These are phyloP conservation scores for Actinemys pallida DNA, from an alignment of 2,113 vertebrate species.

Conservation along the genomic window DNA sequence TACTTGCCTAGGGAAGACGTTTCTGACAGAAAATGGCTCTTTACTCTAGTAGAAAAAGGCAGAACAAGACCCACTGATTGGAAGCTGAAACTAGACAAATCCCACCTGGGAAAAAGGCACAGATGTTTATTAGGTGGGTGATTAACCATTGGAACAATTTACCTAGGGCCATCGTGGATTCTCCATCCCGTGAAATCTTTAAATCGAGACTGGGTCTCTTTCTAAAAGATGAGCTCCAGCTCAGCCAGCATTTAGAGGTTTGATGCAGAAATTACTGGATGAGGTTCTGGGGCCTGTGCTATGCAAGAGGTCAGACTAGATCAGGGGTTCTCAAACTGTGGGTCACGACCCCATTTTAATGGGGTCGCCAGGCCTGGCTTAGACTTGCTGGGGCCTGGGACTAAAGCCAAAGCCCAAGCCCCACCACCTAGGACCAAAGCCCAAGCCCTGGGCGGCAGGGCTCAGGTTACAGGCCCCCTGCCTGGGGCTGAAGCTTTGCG, in stretches of 20 bases:
- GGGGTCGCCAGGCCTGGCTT: too few relatives aligned
- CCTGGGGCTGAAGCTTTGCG: too few relatives aligned
- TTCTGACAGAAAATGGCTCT: not conserved
- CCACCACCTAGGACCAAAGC: too few relatives aligned
- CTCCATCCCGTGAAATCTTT: not conserved
- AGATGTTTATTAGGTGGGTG: not conserved
- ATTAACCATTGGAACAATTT: not conserved
- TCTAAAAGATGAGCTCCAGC: not conserved
- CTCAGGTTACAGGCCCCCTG: too few relatives aligned
- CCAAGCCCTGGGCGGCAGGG: too few relatives aligned
- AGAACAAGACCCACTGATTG: fast-evolving
- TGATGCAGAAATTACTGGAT: not conserved
- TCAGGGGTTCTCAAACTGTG: too few relatives aligned
- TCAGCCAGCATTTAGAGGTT: not conserved
- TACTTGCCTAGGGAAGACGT: not conserved
- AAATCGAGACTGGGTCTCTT: not conserved
- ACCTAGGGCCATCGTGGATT: not conserved
- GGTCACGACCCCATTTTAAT: too few relatives aligned
- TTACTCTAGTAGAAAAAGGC: not conserved
- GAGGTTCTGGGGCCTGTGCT: not conserved
- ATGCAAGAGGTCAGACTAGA: not conserved
- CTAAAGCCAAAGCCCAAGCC: too few relatives aligned
- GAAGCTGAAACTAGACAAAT: not conserved
- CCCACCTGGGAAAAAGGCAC: not conserved
- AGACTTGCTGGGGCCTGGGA: too few relatives aligned